Conservation (phyloP, 2,888 invertebrate species). For the Cheilosia scutellata region DNA sequence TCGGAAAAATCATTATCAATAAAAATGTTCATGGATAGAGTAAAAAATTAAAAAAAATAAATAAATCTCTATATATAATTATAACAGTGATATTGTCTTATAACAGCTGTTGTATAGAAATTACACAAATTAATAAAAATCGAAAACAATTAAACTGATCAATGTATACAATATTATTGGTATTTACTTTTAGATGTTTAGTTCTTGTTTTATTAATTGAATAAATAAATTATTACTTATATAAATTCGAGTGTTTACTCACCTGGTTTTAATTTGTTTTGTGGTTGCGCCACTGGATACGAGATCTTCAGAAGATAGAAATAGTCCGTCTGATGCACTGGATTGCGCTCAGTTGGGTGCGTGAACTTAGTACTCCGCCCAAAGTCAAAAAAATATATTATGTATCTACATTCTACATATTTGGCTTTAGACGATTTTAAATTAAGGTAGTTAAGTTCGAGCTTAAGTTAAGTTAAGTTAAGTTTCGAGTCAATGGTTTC, state of each 20-base stretch:
- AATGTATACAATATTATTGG: conserved; percentile 53
- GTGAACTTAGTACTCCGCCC: too few relatives aligned
- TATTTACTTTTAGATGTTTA: conserved; percentile 13
- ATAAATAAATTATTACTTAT: conserved; percentile 65
- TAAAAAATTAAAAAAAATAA: conserved; percentile 1
- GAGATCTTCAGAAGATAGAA: too few relatives aligned
- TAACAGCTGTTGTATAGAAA: conserved; percentile 27
- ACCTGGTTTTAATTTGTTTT: background rate
- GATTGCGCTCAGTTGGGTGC: too few relatives aligned
- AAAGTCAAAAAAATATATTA: too few relatives aligned
- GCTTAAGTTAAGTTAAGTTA: too few relatives aligned
- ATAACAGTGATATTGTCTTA: conserved; percentile 68
- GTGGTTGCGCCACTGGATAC: background rate
- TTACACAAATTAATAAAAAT: conserved; percentile 11
- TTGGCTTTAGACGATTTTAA: too few relatives aligned
- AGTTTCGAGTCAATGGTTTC: too few relatives aligned
- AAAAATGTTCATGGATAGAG: conserved; percentile 19
- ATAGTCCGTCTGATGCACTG: too few relatives aligned
- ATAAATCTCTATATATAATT: conserved; percentile 1
- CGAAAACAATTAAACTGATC: conserved; percentile 35
- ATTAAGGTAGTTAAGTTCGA: too few relatives aligned
- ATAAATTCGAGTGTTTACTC: background rate
- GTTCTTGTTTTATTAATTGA: conserved; percentile 27
- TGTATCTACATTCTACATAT: too few relatives aligned
- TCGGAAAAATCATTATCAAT: conserved; percentile 11